A percentile compares a stretch with the other conserved stretches of the same genome.
phyloP scores from a whole-genome alignment of 2,113 vertebrate species.

The Microcebus lehilahytsara region DNA sequence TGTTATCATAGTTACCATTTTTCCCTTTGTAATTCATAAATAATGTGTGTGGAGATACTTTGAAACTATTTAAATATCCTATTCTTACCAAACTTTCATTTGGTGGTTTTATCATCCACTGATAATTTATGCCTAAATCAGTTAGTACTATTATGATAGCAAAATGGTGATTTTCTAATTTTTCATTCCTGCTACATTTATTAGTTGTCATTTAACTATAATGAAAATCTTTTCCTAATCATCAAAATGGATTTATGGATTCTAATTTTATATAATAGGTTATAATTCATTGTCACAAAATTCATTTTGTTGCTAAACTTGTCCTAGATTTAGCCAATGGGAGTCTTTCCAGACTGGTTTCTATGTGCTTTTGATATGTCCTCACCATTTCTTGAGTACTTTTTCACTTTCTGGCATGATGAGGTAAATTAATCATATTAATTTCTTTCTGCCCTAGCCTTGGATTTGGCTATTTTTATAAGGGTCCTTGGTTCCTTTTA shows the following conservation, averaged over 20 bases:
- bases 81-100: background rate
- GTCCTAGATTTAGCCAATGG: background rate
- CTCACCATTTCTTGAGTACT: background rate
- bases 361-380: background rate
- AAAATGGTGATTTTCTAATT: background rate
- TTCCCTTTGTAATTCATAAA: background rate
- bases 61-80: background rate
- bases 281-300: background rate
- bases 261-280: background rate
- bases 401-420: background rate
- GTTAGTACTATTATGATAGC: background rate
- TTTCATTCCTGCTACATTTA: background rate
- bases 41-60: background rate
- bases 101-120: background rate
- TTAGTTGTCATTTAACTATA: background rate
- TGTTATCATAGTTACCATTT: background rate
- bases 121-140: background rate
- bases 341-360: background rate
- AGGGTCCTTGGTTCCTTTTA: background rate
- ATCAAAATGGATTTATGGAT: background rate
- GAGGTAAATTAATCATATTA: background rate
- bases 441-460: background rate
- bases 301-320: background rate
- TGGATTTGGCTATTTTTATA: background rate
- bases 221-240: background rate